phyloP scores from a whole-genome alignment of 2,113 vertebrate species.

The Mastomys natalensis region DNA sequence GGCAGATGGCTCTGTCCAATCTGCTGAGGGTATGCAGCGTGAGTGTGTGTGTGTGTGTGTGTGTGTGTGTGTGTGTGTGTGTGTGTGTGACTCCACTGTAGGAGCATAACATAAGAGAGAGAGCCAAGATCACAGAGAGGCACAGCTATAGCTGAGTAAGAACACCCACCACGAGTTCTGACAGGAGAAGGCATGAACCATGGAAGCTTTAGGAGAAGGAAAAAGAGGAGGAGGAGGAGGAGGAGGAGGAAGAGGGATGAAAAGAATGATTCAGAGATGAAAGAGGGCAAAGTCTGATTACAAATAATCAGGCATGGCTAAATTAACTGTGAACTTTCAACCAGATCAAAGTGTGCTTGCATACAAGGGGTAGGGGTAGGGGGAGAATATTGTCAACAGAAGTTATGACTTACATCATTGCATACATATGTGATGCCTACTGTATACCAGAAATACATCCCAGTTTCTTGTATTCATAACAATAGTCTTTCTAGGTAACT shows the following conservation, averaged over 20 bases:
- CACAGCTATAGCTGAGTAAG: background rate
- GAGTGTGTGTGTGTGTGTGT: background rate
- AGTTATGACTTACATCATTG: rapidly evolving
- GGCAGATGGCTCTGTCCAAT: background rate
- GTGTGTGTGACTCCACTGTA: background rate
- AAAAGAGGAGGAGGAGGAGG: background rate
- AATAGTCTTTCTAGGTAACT: background rate
- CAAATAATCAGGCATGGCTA: background rate
- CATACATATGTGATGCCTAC: background rate
- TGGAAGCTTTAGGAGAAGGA: background rate
- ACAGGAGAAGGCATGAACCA: background rate
- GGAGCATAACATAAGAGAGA: no score
- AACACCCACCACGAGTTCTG: background rate
- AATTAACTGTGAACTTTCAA: background rate
- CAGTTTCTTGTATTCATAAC: background rate
- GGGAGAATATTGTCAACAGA: background rate
- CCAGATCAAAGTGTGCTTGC: background rate
- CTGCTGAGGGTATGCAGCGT: background rate
- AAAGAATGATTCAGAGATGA: background rate
- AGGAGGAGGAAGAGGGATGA: background rate
- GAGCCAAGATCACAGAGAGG: background rate
- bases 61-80: background rate
- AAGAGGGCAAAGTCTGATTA: background rate
- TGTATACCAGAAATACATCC: rapidly evolving
- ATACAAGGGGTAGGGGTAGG: background rate